Evolutionary conservation across 2,888 invertebrate genomes (phyloP).

Genomic region (Girardia tigrina): DNA sequence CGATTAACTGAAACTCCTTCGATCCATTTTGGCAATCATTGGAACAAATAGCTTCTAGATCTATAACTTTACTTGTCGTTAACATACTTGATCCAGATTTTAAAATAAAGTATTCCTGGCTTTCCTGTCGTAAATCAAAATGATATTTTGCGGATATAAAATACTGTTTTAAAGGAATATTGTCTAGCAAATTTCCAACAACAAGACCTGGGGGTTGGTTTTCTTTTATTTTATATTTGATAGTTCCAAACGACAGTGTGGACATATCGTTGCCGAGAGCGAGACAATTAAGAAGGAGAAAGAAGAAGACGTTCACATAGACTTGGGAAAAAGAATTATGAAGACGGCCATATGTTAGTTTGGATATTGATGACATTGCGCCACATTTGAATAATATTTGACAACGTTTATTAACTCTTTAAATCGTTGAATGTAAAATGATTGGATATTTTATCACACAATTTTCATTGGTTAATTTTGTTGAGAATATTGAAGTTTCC

Average conservation of each 20-base stretch:
- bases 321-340: not conserved
- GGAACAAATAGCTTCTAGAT: not conserved
- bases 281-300: not conserved
- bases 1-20: not conserved
- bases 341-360: not conserved
- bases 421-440: not conserved
- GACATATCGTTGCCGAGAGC: not conserved
- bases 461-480: not conserved
- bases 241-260: not conserved
- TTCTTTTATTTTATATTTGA: slow-evolving; percentile 9
- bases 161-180: not conserved
- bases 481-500: no score
- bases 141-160: not conserved
- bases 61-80: not conserved
- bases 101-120: not conserved
- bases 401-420: slow-evolving; percentile 2
- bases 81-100: not conserved
- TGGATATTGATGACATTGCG: not conserved
- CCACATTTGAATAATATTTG: slow-evolving; percentile 16
- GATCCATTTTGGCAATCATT: not conserved
- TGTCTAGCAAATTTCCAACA: not conserved
- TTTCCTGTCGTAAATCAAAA: not conserved
- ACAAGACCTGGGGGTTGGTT: slow-evolving; percentile 15
- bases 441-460: not conserved
- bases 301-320: not conserved